These are phyloP conservation scores for Podarcis cretensis DNA, from an alignment of 2,113 vertebrate species.

Conservation along the genomic window DNA sequence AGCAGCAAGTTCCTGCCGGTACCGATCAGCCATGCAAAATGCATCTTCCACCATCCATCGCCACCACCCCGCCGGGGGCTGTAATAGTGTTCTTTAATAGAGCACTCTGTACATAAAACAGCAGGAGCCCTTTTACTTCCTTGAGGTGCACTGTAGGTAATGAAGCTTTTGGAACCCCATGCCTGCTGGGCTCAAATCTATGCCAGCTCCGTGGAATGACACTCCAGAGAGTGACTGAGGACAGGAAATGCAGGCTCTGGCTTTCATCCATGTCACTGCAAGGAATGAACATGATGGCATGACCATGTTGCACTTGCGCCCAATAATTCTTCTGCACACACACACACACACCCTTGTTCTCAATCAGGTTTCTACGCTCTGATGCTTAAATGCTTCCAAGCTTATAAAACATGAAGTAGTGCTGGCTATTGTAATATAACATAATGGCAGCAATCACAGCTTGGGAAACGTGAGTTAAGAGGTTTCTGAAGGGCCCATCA, in stretches of 20 bases:
- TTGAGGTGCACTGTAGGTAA: conserved; percentile 10
- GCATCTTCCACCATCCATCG: background rate
- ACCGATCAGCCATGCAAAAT: too few species aligned
- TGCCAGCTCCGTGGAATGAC: conserved; percentile 28
- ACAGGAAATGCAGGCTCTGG: conserved; percentile 38
- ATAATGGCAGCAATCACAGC: background rate
- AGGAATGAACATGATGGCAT: background rate
- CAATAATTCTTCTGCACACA: background rate
- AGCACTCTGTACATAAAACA: background rate
- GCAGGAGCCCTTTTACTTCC: conserved; percentile 24
- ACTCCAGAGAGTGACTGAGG: conserved; percentile 38
- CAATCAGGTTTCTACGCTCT: background rate
- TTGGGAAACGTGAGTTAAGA: background rate
- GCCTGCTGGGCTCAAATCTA: conserved; percentile 28
- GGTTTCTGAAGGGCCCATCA: background rate
- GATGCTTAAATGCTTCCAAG: background rate
- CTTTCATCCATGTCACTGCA: conserved; percentile 2
- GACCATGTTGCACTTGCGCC: background rate
- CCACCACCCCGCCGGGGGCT: background rate
- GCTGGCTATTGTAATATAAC: background rate
- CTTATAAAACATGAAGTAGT: background rate
- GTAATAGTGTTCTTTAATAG: background rate
- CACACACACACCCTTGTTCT: background rate
- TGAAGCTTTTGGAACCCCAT: conserved; percentile 36
- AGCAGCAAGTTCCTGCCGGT: background rate